A percentile compares a stretch with the other conserved stretches of the same genome.
Evolutionary conservation across 1,140 invertebrate species (phyloP).

Genomic region (Heliconius hermathena): DNA sequence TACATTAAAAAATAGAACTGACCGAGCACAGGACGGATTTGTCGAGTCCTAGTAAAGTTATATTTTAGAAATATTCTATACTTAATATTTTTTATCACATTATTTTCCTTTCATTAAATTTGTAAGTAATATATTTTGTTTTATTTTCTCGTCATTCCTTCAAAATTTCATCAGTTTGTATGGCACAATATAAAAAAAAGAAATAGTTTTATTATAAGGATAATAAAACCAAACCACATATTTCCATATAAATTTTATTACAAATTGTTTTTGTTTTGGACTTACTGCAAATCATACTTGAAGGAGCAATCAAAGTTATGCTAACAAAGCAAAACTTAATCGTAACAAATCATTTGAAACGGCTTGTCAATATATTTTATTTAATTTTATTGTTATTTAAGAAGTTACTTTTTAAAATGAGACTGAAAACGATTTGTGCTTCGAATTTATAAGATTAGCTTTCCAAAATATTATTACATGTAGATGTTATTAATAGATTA

Average conservation of each 20-base stretch:
- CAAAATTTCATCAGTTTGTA: not conserved
- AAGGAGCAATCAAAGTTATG: slow-evolving; percentile 62
- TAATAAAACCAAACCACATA: slow-evolving; percentile 43
- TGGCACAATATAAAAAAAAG: not conserved
- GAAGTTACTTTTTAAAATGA: slow-evolving; percentile 7
- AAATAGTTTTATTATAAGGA: not conserved
- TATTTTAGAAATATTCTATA: slow-evolving; percentile 74
- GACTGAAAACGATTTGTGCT: not conserved
- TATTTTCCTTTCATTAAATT: slow-evolving; percentile 78
- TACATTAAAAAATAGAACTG: slow-evolving; percentile 49
- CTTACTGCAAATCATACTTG: slow-evolving; percentile 72
- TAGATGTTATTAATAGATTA: not conserved
- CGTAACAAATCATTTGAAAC: slow-evolving; percentile 43
- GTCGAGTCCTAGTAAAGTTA: slow-evolving; percentile 65
- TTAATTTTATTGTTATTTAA: not conserved
- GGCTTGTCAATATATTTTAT: slow-evolving; percentile 39
- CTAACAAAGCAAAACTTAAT: slow-evolving; percentile 48
- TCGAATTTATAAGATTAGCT: not conserved
- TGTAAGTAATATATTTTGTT: slow-evolving; percentile 65
- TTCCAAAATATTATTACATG: not conserved
- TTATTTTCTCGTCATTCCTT: not conserved
- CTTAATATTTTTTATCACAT: slow-evolving; percentile 76
- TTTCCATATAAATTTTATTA: slow-evolving; percentile 79
- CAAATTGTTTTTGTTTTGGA: slow-evolving; percentile 63
- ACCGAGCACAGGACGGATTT: slow-evolving; percentile 41